phyloP scores from a whole-genome alignment of 2,113 vertebrate genomes.

The Arothron firmamentum region DNA sequence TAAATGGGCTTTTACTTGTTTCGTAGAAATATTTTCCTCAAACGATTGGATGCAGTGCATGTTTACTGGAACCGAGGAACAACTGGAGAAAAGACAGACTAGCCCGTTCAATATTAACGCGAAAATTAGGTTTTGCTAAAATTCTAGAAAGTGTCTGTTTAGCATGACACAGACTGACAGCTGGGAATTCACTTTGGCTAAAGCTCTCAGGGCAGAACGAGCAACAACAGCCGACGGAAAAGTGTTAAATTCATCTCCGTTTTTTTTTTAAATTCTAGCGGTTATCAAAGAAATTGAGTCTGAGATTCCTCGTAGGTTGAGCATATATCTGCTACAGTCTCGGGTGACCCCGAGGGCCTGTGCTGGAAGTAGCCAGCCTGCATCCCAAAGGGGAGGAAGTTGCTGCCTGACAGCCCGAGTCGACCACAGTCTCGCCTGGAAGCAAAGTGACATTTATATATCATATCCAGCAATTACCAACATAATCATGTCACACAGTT shows the following conservation, averaged over 20 bases:
- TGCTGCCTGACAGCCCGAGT: conserved; percentile 12
- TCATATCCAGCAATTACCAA: not conserved
- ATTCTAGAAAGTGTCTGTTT: not conserved
- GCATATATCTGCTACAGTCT: not conserved
- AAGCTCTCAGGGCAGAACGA: conserved; percentile 13
- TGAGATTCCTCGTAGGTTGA: not conserved
- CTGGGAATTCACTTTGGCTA: conserved; percentile 32
- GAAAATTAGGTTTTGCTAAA: not conserved
- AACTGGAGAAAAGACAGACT: accelerated
- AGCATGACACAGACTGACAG: conserved; percentile 46
- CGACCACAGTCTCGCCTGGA: conserved; percentile 7
- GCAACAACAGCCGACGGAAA: conserved; percentile 23
- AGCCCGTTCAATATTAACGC: accelerated
- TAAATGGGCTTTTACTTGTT: conserved; percentile 32
- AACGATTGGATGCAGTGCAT: conserved; percentile 6
- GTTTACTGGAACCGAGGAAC: not conserved
- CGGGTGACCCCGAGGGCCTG: conserved; percentile 25
- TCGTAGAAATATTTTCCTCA: conserved; percentile 14
- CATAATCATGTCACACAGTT: not conserved
- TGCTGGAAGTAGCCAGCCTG: conserved; percentile 20
- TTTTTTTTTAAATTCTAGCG: not conserved
- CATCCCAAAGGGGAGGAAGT: conserved; percentile 17
- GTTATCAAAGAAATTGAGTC: not conserved
- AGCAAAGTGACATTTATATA: too few species aligned
- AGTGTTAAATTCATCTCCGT: not conserved